Percentiles rank a stretch among this genome's conserved stretches.
Evolutionary conservation across 2,113 vertebrate species (phyloP).

Genomic region (Phalacrocorax pelagicus): DNA sequence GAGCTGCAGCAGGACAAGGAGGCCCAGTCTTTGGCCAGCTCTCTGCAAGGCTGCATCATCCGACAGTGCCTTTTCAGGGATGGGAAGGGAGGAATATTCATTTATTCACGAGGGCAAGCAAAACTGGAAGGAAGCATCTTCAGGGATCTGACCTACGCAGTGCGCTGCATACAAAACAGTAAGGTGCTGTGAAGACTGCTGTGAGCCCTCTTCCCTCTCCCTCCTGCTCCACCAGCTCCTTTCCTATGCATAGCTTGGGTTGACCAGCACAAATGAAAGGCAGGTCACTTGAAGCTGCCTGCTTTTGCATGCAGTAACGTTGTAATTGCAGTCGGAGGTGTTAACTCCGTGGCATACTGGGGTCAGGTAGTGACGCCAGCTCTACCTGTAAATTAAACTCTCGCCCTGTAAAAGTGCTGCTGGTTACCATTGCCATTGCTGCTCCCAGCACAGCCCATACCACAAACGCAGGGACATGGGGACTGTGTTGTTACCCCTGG

Average conservation of each 20-base stretch:
- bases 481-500: fast-evolving
- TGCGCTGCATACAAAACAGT: slow-evolving; percentile 86
- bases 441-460: neutral
- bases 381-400: neutral
- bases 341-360: fast-evolving
- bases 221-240: neutral
- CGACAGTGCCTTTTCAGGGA: slow-evolving; percentile 87
- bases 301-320: neutral
- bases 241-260: neutral
- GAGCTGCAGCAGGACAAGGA: slow-evolving; percentile 86
- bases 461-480: neutral
- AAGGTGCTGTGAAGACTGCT: slow-evolving; percentile 70
- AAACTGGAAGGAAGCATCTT: slow-evolving; percentile 85
- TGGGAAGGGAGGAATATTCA: slow-evolving; percentile 83
- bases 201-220: neutral
- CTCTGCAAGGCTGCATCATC: slow-evolving; percentile 82
- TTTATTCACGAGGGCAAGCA: slow-evolving; percentile 83
- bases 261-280: neutral
- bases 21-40: slow-evolving; percentile 75
- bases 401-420: neutral
- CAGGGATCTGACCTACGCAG: slow-evolving; percentile 81
- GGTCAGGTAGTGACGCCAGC: fast-evolving
- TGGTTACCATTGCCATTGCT: neutral
- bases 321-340: neutral
- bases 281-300: neutral